phyloP scores from a whole-genome alignment of 2,888 invertebrate species.

The Trichogramma dendrolimi region DNA sequence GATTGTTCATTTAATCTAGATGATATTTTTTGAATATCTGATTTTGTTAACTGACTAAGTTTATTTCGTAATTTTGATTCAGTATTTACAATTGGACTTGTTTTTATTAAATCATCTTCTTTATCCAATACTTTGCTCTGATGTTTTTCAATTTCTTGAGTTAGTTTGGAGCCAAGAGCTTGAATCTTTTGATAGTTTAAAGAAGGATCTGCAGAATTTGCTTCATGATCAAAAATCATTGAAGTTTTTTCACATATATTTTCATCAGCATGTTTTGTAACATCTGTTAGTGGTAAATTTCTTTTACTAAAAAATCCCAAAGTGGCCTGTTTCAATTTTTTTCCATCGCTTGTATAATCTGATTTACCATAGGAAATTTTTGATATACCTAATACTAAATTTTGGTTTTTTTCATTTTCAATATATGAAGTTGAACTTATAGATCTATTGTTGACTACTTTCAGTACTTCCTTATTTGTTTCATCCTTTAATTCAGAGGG shows the following conservation, averaged over 20 bases:
- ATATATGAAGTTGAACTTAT: not conserved
- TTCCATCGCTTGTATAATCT: conserved; percentile 31
- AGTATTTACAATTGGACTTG: conserved; percentile 14
- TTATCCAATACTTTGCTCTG: not conserved
- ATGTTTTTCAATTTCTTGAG: not conserved
- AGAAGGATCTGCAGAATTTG: no score
- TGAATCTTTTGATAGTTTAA: no score
- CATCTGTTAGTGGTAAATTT: conserved; percentile 27
- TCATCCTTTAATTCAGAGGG: conserved; percentile 8
- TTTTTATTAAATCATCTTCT: conserved; percentile 21
- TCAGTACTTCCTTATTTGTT: conserved; percentile 2
- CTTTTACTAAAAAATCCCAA: conserved; percentile 27
- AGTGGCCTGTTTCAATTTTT: conserved; percentile 38
- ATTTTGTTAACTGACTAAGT: conserved; percentile 12
- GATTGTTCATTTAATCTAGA: not conserved
- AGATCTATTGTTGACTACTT: conserved; percentile 13
- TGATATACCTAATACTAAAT: conserved; percentile 16
- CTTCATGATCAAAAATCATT: no score
- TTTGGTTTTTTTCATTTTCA: conserved; percentile 2
- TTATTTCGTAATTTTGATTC: conserved; percentile 24
- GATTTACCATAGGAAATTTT: conserved; percentile 30
- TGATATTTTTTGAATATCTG: conserved; percentile 5
- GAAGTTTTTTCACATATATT: conserved; percentile 2
- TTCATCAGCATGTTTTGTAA: conserved; percentile 15
- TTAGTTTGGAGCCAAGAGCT: not conserved